A percentile compares a stretch with the other conserved stretches of the same genome.
Evolutionary conservation across 2,888 invertebrate genomes (phyloP).

Genomic region (Caenorhabditis auriculariae): DNA sequence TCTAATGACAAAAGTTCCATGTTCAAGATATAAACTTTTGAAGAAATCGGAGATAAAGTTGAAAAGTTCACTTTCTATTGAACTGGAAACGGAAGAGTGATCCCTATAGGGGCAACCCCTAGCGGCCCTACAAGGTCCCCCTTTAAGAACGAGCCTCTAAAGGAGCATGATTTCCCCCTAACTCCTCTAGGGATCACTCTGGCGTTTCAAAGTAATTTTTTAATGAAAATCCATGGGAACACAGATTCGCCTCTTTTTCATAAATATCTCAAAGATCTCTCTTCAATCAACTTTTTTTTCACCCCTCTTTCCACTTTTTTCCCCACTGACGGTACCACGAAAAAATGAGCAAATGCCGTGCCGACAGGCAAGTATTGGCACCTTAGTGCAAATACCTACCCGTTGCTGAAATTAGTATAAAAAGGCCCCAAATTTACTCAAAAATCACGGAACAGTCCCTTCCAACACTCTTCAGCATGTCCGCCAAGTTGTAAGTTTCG

Average conservation of each 20-base stretch:
- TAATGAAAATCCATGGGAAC: too few species aligned
- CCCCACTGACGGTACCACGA: conserved; percentile 15
- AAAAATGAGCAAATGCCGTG: not conserved
- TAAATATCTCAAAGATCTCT: not conserved
- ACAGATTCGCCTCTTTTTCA: too few species aligned
- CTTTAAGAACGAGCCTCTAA: too few species aligned
- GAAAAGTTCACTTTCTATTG: too few species aligned
- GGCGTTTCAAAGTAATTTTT: too few species aligned
- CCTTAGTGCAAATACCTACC: conserved; percentile 3
- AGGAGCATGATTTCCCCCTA: too few species aligned
- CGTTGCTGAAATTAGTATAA: conserved; percentile 14
- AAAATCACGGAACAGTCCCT: conserved; percentile 13
- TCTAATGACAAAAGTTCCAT: too few species aligned
- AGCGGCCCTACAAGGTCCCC: too few species aligned
- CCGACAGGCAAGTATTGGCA: conserved; percentile 16
- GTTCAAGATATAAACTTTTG: not conserved
- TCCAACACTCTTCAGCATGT: conserved; percentile 10
- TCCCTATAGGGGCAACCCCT: too few species aligned
- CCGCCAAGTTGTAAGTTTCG: conserved; percentile 24
- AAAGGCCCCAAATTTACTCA: conserved; percentile 1
- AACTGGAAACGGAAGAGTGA: too few species aligned
- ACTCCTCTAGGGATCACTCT: too few species aligned
- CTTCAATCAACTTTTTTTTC: conserved; percentile 6
- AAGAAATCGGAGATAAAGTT: not conserved
- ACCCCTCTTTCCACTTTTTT: conserved; percentile 10